A percentile compares a stretch with the other conserved stretches of the same genome.
Evolutionary conservation across 2,113 vertebrate genomes (phyloP).

Genomic region (Bagarius yarrelli): DNA sequence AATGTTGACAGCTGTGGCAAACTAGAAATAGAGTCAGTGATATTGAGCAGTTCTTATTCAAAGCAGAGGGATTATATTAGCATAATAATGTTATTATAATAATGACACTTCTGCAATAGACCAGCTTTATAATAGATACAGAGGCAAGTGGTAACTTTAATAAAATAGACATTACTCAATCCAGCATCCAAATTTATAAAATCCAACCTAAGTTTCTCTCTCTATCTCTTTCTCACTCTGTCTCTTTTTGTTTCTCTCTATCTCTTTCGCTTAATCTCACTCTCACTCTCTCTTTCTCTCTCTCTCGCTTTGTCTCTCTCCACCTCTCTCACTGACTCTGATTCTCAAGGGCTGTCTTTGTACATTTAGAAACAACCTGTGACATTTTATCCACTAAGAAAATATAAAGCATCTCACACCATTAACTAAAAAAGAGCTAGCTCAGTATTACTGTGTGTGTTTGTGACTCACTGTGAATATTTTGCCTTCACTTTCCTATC

Average conservation of each 20-base stretch:
- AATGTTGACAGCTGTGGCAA: neutral
- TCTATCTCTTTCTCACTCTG: neutral
- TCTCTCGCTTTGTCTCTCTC: neutral
- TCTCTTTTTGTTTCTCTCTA: too few species aligned
- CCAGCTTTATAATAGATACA: neutral
- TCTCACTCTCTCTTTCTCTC: neutral
- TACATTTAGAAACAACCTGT: constrained; percentile 2
- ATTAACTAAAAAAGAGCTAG: constrained; percentile 28
- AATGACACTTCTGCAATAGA: neutral
- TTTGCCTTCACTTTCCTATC: constrained; percentile 33
- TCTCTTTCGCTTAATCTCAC: neutral
- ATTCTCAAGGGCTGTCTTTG: constrained; percentile 19
- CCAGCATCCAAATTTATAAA: neutral
- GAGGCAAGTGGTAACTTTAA: neutral
- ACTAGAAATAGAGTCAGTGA: neutral
- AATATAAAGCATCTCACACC: constrained; percentile 34
- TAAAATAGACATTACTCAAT: constrained; percentile 5
- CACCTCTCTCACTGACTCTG: neutral
- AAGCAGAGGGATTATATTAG: constrained; percentile 4
- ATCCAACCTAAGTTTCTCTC: neutral
- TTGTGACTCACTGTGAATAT: constrained; percentile 5
- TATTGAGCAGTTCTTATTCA: neutral
- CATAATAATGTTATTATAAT: neutral
- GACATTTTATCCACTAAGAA: constrained; percentile 21
- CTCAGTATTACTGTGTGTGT: constrained; percentile 33